Base-by-base conservation (phyloP, 2,113 vertebrate species). In the Callipepla californica region DNA sequence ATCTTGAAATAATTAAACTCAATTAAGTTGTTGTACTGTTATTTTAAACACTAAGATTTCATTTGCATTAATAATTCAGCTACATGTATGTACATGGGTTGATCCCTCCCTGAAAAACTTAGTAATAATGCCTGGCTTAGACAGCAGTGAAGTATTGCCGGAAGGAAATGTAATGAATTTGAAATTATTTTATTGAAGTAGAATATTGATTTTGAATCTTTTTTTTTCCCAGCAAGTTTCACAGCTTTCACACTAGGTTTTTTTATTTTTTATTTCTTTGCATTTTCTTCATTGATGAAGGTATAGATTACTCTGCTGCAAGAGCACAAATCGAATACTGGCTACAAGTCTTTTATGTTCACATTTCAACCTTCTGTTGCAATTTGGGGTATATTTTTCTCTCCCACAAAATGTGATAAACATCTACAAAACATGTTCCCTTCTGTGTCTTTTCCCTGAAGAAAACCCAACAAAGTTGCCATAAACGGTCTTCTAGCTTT, bases 31-130 rank as follows among this genome's bases (percentile, higher is more conserved):
- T 69, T 85, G 63, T 26, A 47, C 17, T 80, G 32, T 42, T 92
- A 28, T 82, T 91, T 92, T 32, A 93, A 91, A 92, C 17, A 67
- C 5, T 47, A 76, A 61, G 26, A 85, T 67, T 95, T 91, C 13
- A 85, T 92, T 94, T 91, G 48, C 75, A 78, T 90, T 70, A 63
- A 80, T 83, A 94, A 87, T 87, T 79, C 87, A 80, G 47, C 68
- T 90, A n/a, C 81, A 48, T 90, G 81, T 83, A 68, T 22, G 38
- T 65, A 80, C 89, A 87, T 15, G 75, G 68, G 67, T 10, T 78
- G 68, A 91, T 85, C 78, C 12, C 61, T 85, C 78, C 15, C 65
- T 85, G 59, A 32, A 85, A 78, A 80, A 78, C 12, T 38, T 36
- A 70, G 15, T 55, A 63, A 80, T 40, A 67, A 57, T 87, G 68